phyloP scores from a whole-genome alignment of 2,113 vertebrate species.

The Perognathus longimembris region DNA sequence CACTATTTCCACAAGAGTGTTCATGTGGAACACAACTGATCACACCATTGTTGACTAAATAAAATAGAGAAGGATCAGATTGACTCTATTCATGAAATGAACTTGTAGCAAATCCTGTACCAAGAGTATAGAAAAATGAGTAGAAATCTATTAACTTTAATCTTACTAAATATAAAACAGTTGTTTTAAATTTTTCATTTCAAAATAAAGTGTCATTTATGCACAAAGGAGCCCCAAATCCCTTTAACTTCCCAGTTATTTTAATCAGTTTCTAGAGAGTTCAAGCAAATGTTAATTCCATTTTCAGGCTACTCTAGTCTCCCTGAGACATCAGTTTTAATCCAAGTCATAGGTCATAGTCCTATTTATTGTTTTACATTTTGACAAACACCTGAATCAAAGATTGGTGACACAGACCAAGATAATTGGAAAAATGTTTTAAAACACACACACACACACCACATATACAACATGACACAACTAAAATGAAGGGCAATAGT shows the following conservation, averaged over 20 bases:
- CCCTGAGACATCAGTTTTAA: slow-evolving; percentile 27
- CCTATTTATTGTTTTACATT: slow-evolving; percentile 63
- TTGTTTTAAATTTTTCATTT: not conserved
- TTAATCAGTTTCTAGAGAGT: slow-evolving; percentile 53
- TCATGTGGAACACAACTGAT: not conserved
- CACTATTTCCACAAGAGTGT: not conserved
- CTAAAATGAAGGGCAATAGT: slow-evolving; percentile 62
- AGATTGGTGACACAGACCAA: slow-evolving; percentile 51
- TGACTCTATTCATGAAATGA: not conserved
- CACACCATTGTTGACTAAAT: not conserved
- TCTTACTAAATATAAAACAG: not conserved
- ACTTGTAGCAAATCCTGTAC: not conserved
- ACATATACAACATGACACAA: slow-evolving; percentile 35
- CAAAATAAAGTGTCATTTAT: not conserved
- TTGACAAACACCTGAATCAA: slow-evolving; percentile 59
- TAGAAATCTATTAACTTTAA: not conserved
- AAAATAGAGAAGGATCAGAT: not conserved
- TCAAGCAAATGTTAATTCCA: slow-evolving; percentile 7
- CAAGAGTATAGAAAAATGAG: accelerated
- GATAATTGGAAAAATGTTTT: slow-evolving; percentile 64
- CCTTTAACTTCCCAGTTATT: slow-evolving; percentile 39
- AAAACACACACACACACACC: too few relatives aligned
- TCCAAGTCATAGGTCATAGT: slow-evolving; percentile 12
- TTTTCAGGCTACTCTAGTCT: not conserved
- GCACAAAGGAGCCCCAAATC: not conserved